These are phyloP conservation scores for Todus mexicanus DNA, from an alignment of 2,797 vertebrate genomes.

Conservation along the genomic window DNA sequence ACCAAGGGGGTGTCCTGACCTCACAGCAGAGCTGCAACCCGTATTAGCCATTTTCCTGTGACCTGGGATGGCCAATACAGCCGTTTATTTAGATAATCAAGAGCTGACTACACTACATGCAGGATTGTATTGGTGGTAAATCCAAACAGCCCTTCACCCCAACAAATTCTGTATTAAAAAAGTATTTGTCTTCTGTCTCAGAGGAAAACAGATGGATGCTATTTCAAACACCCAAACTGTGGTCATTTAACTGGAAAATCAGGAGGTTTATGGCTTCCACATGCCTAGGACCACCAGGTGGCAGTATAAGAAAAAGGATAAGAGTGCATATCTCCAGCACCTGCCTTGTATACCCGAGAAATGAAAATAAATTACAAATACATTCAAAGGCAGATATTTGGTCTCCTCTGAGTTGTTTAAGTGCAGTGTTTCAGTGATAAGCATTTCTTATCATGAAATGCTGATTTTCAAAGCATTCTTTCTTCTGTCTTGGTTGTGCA, in stretches of 20 bases:
- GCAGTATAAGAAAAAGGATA: constrained; percentile 53
- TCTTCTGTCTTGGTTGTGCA: background rate
- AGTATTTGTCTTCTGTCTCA: background rate
- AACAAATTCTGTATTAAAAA: background rate
- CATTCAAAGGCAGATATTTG: background rate
- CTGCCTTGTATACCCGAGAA: background rate
- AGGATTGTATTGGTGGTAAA: background rate
- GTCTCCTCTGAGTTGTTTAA: background rate
- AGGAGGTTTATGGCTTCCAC: background rate
- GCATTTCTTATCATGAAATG: background rate
- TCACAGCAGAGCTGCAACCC: background rate
- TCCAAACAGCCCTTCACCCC: background rate
- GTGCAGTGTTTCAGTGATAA: background rate
- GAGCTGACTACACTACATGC: background rate
- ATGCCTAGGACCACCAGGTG: constrained; percentile 39
- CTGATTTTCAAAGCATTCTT: background rate
- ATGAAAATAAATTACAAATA: background rate
- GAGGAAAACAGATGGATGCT: background rate
- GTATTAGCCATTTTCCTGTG: background rate
- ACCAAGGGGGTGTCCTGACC: background rate
- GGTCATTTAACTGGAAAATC: background rate
- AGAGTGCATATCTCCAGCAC: background rate
- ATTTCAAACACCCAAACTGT: background rate
- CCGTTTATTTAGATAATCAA: background rate
- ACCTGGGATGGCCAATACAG: background rate